Conservation (phyloP, 2,888 invertebrate species). For the Eumerus sabulonum region DNA sequence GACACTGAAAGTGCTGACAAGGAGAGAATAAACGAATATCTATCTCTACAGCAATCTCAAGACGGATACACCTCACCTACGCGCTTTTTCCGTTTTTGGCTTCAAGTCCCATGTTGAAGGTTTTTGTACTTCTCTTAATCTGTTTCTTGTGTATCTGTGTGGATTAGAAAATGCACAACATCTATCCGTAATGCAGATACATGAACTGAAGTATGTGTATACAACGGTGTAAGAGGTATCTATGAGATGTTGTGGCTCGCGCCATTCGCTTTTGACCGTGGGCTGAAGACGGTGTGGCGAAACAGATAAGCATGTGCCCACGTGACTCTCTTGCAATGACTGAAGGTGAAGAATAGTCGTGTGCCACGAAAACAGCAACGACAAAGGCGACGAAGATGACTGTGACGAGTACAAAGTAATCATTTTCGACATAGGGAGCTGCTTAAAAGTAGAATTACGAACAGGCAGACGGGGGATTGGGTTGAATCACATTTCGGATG, state of each 20-base stretch:
- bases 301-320: conserved; percentile 60
- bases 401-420: neutral
- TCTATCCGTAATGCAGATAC: conserved; percentile 38
- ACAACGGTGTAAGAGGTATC: conserved; percentile 15
- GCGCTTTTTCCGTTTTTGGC: conserved; percentile 7
- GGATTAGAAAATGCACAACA: conserved; percentile 18
- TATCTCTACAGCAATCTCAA: conserved; percentile 16
- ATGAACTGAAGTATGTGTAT: too few relatives aligned
- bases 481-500: conserved; percentile 20
- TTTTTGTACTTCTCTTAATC: conserved; percentile 2
- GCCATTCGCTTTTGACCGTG: conserved; percentile 52
- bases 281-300: conserved; percentile 52
- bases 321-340: conserved; percentile 27
- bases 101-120: neutral
- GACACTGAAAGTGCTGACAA: conserved; percentile 49
- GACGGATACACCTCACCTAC: conserved; percentile 45
- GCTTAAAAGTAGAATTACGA: too few relatives aligned
- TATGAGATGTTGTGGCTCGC: conserved; percentile 53
- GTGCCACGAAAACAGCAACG: conserved; percentile 34
- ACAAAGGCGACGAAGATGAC: conserved; percentile 14
- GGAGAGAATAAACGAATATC: conserved; percentile 20
- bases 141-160: neutral
- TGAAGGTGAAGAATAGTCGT: conserved; percentile 62
- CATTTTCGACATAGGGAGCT: neutral
- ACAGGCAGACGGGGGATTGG: neutral